A percentile compares a stretch with the other conserved stretches of the same genome.
These are phyloP conservation scores for Pseudochirops cupreus DNA, from an alignment of 2,797 vertebrate species.

Conservation along the genomic window DNA sequence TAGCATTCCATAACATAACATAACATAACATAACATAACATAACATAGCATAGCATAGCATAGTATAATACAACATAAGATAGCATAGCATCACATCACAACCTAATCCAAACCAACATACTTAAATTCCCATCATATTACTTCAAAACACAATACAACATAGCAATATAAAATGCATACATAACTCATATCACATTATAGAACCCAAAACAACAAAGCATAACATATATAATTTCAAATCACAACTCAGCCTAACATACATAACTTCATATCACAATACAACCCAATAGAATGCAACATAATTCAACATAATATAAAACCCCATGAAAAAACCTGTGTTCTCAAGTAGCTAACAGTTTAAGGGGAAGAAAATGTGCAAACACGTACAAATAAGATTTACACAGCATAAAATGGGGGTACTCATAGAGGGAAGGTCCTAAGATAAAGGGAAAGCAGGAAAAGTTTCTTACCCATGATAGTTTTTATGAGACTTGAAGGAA, in stretches of 20 bases:
- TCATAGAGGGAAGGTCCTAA: background rate
- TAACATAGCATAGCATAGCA: background rate
- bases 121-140: background rate
- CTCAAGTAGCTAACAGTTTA: background rate
- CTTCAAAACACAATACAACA: background rate
- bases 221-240: background rate
- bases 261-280: background rate
- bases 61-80: too few relatives aligned
- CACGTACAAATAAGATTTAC: background rate
- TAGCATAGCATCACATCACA: background rate
- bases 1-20: too few relatives aligned
- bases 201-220: background rate
- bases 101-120: background rate
- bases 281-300: background rate
- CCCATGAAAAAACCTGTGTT: background rate
- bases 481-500: background rate
- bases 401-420: background rate
- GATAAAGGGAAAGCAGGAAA: background rate
- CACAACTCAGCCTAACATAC: background rate
- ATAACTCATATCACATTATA: background rate
- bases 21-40: too few relatives aligned
- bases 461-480: background rate
- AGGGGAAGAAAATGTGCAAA: background rate
- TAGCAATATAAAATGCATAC: background rate
- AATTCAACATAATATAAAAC: background rate